Evolutionary conservation across 2,888 invertebrate genomes (phyloP), one percentile per base, ranked within the genome.

Genomic region (Helleia helle): DNA sequence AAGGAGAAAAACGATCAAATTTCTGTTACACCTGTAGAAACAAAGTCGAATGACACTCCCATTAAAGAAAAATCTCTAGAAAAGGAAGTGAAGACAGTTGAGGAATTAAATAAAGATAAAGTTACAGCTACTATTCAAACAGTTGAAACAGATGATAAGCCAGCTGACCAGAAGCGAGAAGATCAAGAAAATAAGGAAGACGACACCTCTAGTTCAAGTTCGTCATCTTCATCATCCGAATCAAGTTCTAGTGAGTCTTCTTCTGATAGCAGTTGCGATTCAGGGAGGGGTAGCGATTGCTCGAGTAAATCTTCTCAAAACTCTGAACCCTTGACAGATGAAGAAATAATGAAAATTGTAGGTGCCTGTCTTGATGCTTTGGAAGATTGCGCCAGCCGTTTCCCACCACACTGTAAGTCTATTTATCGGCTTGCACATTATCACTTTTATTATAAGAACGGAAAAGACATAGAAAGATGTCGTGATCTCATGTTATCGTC

Each of bases 381-480:
- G 49, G 93, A 94, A 72, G 91, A 94, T 58, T 97, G 97, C 59
- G 88, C 94, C 4, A 87, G 89, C 36, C 87, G 97, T 34, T 94
- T 96, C 65, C 91, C 95, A 0, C 94, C 95, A 55, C 96, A 97
- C 72, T 97, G 96, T 69, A 97, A 97, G 76, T 94, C 96, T 0
- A 87, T 96, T 39, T 97, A 96, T 70, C 88, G 96, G 50, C 77
- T 97, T 38, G 92, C 95, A 1, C 91, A 95, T 66, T 91, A 94
- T 58, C 95, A 92, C 69, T 92, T 92, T 62, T 89, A 91, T 55
- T 90, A 90, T 37, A 90, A 90, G 59, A 86, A 87, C 41, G 87
- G 89, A 30, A 90, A 89, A 59, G 88, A 93, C 59, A 85, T 91
- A 15, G 86, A 86, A 41, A 89, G 90, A 61, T 92, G 92, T 56